These are phyloP conservation scores for Schizopygopsis pylzovi DNA, from an alignment of 2,797 vertebrate species.

Conservation along the genomic window DNA sequence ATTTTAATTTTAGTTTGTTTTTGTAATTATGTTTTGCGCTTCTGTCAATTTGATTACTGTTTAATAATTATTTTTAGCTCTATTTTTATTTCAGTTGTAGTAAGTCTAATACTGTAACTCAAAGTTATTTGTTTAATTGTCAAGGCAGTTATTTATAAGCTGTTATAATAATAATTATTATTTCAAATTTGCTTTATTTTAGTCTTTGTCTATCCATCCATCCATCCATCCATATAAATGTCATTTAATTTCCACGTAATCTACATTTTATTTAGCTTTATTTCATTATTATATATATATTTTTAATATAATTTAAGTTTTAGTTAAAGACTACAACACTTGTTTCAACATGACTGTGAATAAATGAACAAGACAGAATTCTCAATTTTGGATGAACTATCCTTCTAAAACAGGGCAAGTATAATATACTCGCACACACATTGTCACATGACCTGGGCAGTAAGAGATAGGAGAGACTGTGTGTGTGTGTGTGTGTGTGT, in stretches of 20 bases:
- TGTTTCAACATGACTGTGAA: not conserved
- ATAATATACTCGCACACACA: slow-evolving; percentile 53
- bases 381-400: not conserved
- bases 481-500: slow-evolving; percentile 63
- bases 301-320: not conserved
- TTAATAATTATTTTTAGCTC: too few species aligned
- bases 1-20: not conserved
- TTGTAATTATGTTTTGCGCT: not conserved
- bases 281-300: not conserved
- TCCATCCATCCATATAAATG: too few species aligned
- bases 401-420: not conserved
- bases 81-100: not conserved
- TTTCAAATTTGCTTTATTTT: not conserved
- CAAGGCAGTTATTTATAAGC: not conserved
- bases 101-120: not conserved
- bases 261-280: not conserved
- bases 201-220: too few species aligned
- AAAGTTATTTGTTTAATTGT: not conserved
- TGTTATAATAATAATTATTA: not conserved
- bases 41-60: not conserved
- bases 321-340: not conserved
- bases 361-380: not conserved
- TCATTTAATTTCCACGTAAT: not conserved
- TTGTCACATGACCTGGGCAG: slow-evolving; percentile 53
- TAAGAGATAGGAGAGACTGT: slow-evolving; percentile 43